Base-by-base conservation (phyloP, 2,797 vertebrate species). In the Diplodus puntazzo region DNA sequence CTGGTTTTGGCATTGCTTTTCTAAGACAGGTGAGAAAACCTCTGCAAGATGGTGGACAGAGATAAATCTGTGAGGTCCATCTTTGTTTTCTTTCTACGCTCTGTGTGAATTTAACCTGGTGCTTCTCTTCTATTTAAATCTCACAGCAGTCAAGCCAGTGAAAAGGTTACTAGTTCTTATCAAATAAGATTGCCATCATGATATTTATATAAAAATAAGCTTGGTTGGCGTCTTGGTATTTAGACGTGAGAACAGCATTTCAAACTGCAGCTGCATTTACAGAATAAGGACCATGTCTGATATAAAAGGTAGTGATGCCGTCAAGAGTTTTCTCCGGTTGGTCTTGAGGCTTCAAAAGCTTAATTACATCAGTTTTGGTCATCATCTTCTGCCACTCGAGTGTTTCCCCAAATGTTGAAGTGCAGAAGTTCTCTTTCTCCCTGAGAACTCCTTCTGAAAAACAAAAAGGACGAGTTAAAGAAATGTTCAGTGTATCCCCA, bases 401-500 rank as follows among this genome's bases (percentile, higher is more conserved):
- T 50, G n/a, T 25, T 69, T 2, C 16, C 2, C 2, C n/a, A 39
- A 39, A 39, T 39, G 10, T 10, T 39, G 39, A 39, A 39, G 9
- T 39, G 39, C 39, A 39, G 39, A 10, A 10, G 39, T 8, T 10
- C 39, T 39, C 58, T 39, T 11, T 30, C 59, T 16, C 69, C 53
- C 34, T 18, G 7, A 70, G 25, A 63, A 39, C 66, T 82, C 52
- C 46, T 58, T 25, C 48, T 68, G 48, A 79, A 70, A 49, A 17
- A 59, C 71, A n/a, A 10, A 39, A 34, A 43, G 60, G 53, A 61
- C 58, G 49, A 76, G 43, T 78, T 75, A 9, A 46, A 39, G 2
- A 75, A 73, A 58, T 66, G 62, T 72, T 62, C n/a, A 73, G 72
- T 42, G 65, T 12, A 67, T 48, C 62, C 58, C 76, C 72, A 71